These are phyloP conservation scores for Oscheius sp. DNA, from an alignment of 2,888 invertebrate species.

Conservation along the genomic window DNA sequence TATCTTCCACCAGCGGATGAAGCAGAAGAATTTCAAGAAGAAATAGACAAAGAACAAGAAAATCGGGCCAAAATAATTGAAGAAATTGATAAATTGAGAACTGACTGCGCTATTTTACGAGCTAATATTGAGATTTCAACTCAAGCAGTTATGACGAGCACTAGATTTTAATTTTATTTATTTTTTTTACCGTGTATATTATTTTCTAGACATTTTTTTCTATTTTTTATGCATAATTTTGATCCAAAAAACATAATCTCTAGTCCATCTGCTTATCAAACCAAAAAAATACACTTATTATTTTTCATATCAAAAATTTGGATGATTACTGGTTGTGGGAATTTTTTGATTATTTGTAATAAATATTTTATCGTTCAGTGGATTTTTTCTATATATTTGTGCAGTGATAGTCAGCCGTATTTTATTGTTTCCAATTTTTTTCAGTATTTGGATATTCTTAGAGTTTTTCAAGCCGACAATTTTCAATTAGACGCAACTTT, in stretches of 20 bases:
- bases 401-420: too few relatives aligned
- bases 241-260: constrained; percentile 4
- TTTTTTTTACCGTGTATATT: background rate
- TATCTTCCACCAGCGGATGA: constrained; percentile 3
- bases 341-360: background rate
- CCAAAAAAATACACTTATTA: background rate
- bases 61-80: constrained; percentile 48
- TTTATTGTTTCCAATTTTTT: too few relatives aligned
- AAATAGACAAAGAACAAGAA: constrained; percentile 50
- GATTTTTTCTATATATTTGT: too few relatives aligned
- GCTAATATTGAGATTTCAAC: constrained; percentile 57
- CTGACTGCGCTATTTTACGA: constrained; percentile 60
- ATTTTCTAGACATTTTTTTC: background rate
- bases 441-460: background rate
- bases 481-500: too few relatives aligned
- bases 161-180: constrained; percentile 23
- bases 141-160: constrained; percentile 15
- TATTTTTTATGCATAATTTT: constrained; percentile 13
- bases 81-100: constrained; percentile 57
- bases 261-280: background rate
- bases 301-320: constrained; percentile 5
- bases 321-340: constrained; percentile 24
- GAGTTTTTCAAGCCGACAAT: too few relatives aligned
- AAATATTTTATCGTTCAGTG: background rate
- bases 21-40: constrained; percentile 26